Conservation (phyloP, 2,797 vertebrate species). For the Gallinago stenura region DNA sequence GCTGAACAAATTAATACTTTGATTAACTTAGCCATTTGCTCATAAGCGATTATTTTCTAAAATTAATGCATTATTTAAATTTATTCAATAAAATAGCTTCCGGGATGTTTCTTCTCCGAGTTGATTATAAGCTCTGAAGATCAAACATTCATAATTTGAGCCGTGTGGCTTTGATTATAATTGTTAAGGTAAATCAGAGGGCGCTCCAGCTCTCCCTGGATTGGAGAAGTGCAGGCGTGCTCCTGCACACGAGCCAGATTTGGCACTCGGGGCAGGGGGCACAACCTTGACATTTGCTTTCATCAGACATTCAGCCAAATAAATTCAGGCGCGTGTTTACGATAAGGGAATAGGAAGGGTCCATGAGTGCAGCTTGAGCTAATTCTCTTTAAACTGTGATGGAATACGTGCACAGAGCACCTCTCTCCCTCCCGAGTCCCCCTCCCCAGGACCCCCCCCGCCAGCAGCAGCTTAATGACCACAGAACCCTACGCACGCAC, state of each 20-base stretch:
- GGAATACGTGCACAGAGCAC: not conserved
- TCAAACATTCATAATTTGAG: conserved; percentile 18
- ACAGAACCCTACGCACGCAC: not conserved
- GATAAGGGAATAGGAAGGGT: not conserved
- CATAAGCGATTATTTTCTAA: conserved; percentile 1
- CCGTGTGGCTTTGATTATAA: conserved; percentile 39
- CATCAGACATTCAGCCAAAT: not conserved
- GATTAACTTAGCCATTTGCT: conserved; percentile 33
- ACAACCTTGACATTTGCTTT: not conserved
- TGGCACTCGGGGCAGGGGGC: not conserved
- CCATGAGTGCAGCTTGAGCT: not conserved
- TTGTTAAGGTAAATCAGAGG: conserved; percentile 32
- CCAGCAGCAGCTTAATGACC: not conserved
- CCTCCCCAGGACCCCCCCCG: not conserved
- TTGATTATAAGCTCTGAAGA: conserved; percentile 40
- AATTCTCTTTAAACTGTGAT: not conserved
- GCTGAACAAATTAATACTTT: conserved; percentile 53
- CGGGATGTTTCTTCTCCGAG: conserved; percentile 9
- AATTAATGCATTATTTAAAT: conserved; percentile 54
- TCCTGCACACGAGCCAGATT: not conserved
- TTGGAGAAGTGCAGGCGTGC: not conserved
- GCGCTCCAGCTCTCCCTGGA: not conserved
- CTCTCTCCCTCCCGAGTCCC: not conserved
- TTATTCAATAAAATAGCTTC: conserved; percentile 52
- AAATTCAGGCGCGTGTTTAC: not conserved